A percentile compares a stretch with the other conserved stretches of the same genome.
phyloP scores from a whole-genome alignment of 1,140 invertebrate genomes.

The Meloidogyne chitwoodi region DNA sequence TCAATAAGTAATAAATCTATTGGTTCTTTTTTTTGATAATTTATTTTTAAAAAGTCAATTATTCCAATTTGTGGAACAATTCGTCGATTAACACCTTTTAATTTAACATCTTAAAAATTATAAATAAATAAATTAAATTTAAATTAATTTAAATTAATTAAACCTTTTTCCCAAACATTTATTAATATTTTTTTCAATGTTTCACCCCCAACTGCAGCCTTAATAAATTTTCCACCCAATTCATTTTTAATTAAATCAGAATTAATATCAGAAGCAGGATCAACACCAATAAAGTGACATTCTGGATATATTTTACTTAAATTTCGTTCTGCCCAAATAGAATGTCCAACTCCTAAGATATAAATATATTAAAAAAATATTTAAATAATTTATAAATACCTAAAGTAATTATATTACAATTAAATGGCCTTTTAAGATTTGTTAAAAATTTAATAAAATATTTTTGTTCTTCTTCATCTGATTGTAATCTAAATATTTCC shows the following conservation, averaged over 20 bases:
- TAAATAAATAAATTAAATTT: no score
- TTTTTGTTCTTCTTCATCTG: conserved; percentile 14
- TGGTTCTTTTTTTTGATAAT: neutral
- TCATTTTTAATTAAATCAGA: neutral
- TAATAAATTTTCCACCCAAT: conserved; percentile 16
- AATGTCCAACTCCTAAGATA: conserved; percentile 9
- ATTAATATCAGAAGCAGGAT: conserved; percentile 3
- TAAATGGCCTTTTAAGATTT: neutral
- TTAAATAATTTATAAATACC: neutral
- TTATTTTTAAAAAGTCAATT: neutral
- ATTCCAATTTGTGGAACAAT: conserved; percentile 10
- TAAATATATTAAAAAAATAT: neutral
- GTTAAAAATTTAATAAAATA: conserved; percentile 9
- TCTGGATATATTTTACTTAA: conserved; percentile 8
- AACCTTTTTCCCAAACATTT: conserved; percentile 1
- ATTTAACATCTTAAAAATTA: neutral
- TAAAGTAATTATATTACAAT: conserved; percentile 8
- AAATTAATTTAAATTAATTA: neutral
- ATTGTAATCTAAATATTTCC: neutral
- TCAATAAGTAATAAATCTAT: conserved; percentile 15
- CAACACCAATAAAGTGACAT: neutral
- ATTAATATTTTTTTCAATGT: neutral
- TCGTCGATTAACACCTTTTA: conserved; percentile 1
- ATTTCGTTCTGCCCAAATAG: conserved; percentile 7
- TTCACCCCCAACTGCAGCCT: conserved; percentile 1